These are phyloP conservation scores for Nibea albiflora DNA, from an alignment of 2,113 vertebrate species.

Conservation along the genomic window DNA sequence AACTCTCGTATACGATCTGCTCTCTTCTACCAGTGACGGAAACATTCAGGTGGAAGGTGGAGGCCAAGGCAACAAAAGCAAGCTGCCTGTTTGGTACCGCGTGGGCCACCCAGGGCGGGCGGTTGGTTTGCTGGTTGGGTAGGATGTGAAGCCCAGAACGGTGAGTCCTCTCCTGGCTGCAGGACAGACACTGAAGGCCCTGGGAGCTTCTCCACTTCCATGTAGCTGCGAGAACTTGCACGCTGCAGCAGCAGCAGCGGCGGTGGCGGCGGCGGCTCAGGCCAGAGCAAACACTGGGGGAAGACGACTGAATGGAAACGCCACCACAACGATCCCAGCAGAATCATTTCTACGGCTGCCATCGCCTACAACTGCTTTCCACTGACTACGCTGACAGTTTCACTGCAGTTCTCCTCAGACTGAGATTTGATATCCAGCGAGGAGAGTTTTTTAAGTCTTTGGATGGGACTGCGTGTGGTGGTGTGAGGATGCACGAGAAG, in stretches of 20 bases:
- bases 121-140: neutral
- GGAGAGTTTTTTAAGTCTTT: constrained; percentile 24
- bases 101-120: constrained; percentile 60
- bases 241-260: neutral
- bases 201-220: constrained; percentile 58
- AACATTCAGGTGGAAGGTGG: constrained; percentile 21
- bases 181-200: constrained; percentile 17
- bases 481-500: constrained; percentile 24
- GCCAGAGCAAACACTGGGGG: constrained; percentile 69
- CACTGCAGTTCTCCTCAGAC: constrained; percentile 22
- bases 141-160: constrained; percentile 11
- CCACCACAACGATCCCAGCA: constrained; percentile 54
- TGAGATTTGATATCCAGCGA: constrained; percentile 42
- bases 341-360: constrained; percentile 36
- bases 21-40: constrained; percentile 4
- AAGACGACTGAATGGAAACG: constrained; percentile 61
- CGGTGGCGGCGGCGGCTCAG: too few relatives aligned
- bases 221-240: constrained; percentile 38
- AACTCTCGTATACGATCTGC: constrained; percentile 16
- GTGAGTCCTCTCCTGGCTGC: constrained; percentile 41
- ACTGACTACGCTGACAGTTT: constrained; percentile 43
- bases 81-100: constrained; percentile 23
- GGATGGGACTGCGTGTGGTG: neutral
- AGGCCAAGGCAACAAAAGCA: constrained; percentile 35
- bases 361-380: constrained; percentile 33